Percentiles rank a stretch among this genome's conserved stretches.
These are phyloP conservation scores for Ichneumon xanthorius DNA, from an alignment of 2,888 invertebrate species.

Conservation along the genomic window DNA sequence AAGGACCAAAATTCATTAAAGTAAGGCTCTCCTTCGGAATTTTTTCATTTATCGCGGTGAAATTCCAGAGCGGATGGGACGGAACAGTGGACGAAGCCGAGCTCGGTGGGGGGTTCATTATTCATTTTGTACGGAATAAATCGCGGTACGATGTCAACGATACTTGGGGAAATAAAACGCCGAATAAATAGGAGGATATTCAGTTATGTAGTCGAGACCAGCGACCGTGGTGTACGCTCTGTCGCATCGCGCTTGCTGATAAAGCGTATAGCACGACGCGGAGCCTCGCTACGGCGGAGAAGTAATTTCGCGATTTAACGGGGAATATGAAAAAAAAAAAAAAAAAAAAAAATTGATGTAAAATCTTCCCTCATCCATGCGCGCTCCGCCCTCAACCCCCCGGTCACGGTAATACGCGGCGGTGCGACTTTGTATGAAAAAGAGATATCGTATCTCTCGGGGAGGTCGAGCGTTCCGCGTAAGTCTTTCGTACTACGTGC, in stretches of 20 bases:
- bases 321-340: constrained; percentile 10
- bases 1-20: background rate
- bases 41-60: constrained; percentile 15
- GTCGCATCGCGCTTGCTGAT: constrained; percentile 1
- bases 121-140: constrained; percentile 4
- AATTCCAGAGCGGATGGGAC: constrained; percentile 2
- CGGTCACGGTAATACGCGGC: constrained; percentile 13
- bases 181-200: constrained; percentile 35
- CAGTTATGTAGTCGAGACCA: constrained; percentile 47
- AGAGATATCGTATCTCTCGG: constrained; percentile 49
- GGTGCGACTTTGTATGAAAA: constrained; percentile 44
- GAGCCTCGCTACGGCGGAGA: constrained; percentile 4
- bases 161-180: background rate
- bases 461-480: constrained; percentile 22
- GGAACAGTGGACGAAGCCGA: background rate
- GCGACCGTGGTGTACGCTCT: background rate
- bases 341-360: constrained; percentile 7
- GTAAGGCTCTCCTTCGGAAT: background rate
- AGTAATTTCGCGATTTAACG: constrained; percentile 35
- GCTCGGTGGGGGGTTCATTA: background rate
- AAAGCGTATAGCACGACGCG: background rate
- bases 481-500: constrained; percentile 36
- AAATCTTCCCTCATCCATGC: constrained; percentile 30
- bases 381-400: background rate
- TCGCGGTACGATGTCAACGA: constrained; percentile 4